These are phyloP conservation scores for Aphidius colemani DNA, from an alignment of 2,888 invertebrate species.

Conservation along the genomic window DNA sequence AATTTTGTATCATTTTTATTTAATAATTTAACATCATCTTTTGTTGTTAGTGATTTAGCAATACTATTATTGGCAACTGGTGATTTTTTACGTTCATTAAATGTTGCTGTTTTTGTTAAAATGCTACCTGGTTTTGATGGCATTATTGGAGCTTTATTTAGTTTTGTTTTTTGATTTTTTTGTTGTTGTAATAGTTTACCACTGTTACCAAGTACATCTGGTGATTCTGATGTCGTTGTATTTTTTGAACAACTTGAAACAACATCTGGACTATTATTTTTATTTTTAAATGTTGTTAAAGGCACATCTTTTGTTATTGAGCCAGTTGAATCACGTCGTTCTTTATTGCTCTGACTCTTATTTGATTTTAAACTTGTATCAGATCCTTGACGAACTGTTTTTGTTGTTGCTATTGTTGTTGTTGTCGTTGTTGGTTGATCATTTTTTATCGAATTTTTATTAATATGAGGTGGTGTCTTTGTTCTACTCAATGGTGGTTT, in stretches of 20 bases:
- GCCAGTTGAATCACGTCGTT: conserved; percentile 38
- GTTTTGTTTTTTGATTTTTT: conserved; percentile 56
- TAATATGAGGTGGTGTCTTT: conserved; percentile 36
- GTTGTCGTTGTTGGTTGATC: conserved; percentile 6
- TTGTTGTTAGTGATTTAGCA: conserved; percentile 35
- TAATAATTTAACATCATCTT: conserved; percentile 30
- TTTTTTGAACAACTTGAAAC: conserved; percentile 71
- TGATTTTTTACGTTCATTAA: conserved; percentile 50
- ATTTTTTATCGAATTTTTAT: conserved; percentile 46
- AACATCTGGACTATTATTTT: conserved; percentile 71
- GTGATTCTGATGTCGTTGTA: conserved; percentile 61
- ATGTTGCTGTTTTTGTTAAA: conserved; percentile 60
- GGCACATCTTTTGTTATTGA: conserved; percentile 22
- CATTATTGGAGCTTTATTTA: conserved; percentile 49
- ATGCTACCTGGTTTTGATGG: conserved; percentile 63
- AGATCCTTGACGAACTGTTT: conserved; percentile 40
- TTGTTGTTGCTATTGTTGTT: conserved; percentile 26
- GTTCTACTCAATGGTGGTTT: conserved; percentile 39
- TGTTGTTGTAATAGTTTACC: conserved; percentile 45
- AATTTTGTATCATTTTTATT: conserved; percentile 29
- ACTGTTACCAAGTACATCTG: conserved; percentile 54
- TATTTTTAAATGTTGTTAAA: conserved; percentile 33
- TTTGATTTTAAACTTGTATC: conserved; percentile 43
- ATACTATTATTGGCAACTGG: conserved; percentile 33
- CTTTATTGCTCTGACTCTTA: conserved; percentile 35